Base-by-base conservation (phyloP, 2,113 vertebrate species). In the Tachuris rubrigastra region DNA sequence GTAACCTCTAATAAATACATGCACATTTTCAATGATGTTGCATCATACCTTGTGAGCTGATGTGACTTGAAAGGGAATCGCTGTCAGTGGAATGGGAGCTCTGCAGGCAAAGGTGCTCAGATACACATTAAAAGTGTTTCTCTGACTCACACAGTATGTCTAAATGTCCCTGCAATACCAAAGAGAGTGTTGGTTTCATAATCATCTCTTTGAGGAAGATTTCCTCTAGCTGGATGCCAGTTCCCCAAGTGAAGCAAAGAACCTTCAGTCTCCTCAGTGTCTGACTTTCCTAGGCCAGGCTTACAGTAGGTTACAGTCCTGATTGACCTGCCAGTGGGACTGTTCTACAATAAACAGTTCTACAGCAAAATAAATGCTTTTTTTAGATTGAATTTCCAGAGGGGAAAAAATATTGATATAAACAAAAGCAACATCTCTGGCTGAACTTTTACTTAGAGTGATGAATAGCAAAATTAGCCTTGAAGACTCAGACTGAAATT, bases 21-120 rank as follows among this genome's bases (percentile, higher is more conserved):
- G 89, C 83, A 90, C 90, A 72, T 95, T 92, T 84, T 63, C 93
- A 90, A 56, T 90, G 92, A 90, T 85, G 65, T 92, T 90, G 58
- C 93, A 82, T 94, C 65, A 66, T 53, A 35, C 73, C 76, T 81
- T 69, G 56, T 68, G 79, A 92, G 72, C 76, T 84, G 92, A 78
- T 89, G 44, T 72, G 90, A 86, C 62, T 75, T 78, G 77, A 79
- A 75, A 91, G 73, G 73, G 55, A 94, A 86, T 69, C 2, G 1
- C 25, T 87, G 80, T 66, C 73, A 49, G 35, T 58, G 86, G n/a
- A 42, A 6, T 47, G 66, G 79, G 60, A 81, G 31, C 60, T 96
- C 55, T 82, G 60, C 77, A 87, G 84, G 94, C 66, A 79, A 22
- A 79, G 68, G 76, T 79, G 66, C 69, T 81, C 68, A 39, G 68